A percentile compares a stretch with the other conserved stretches of the same genome.
phyloP scores from a whole-genome alignment of 1,140 invertebrate genomes.

The Drosophila punjabiensis region DNA sequence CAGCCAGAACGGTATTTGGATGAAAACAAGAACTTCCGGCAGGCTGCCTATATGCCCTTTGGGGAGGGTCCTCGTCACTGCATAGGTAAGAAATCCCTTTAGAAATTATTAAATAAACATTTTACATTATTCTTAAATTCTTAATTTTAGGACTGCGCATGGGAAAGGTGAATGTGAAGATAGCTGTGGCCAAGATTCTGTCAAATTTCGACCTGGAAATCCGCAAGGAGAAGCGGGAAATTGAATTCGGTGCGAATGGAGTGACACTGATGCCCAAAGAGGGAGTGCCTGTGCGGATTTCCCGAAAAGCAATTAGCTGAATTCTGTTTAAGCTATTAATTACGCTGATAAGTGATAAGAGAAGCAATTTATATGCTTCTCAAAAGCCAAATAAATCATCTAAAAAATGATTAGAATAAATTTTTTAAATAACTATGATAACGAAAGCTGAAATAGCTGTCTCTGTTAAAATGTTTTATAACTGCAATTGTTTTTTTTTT shows the following conservation, averaged over 20 bases:
- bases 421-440: neutral
- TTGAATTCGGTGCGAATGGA: conserved; percentile 54
- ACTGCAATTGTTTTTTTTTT: neutral
- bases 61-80: conserved; percentile 89
- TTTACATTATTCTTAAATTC: accelerated
- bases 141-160: conserved; percentile 62
- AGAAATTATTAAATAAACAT: too few relatives aligned
- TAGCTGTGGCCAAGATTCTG: conserved; percentile 69
- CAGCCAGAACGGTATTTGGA: conserved; percentile 88
- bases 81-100: conserved; percentile 85
- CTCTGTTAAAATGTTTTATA: neutral
- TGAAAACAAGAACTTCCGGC: conserved; percentile 75
- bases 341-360: neutral
- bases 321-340: neutral
- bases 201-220: conserved; percentile 66
- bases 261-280: conserved; percentile 56
- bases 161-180: conserved; percentile 73
- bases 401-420: neutral
- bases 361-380: neutral
- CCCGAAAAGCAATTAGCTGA: conserved; percentile 5
- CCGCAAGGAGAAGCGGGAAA: conserved; percentile 35
- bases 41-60: conserved; percentile 88
- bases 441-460: neutral
- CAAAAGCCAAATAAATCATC: neutral
- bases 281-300: conserved; percentile 51